Evolutionary conservation across 2,113 vertebrate genomes (phyloP).

Genomic region (Chloropsis hardwickii): DNA sequence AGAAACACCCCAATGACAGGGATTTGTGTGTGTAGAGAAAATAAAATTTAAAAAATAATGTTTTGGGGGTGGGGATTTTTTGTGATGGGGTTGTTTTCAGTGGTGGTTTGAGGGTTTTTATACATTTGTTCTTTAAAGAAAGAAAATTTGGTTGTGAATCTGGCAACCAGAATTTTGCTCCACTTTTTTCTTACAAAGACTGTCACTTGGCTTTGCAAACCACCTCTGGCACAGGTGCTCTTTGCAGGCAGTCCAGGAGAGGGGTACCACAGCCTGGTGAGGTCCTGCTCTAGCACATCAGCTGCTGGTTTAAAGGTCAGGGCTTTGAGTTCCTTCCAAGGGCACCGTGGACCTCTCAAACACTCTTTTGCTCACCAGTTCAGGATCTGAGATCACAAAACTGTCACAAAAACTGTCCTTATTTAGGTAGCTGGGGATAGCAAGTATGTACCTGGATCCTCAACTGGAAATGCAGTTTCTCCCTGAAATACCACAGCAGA

Average conservation of each 20-base stretch:
- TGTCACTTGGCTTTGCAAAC: background rate
- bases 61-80: rapidly evolving
- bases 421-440: background rate
- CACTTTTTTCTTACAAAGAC: background rate
- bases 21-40: background rate
- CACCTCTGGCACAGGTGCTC: rapidly evolving
- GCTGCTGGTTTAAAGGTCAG: background rate
- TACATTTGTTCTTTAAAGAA: background rate
- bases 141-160: background rate
- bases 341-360: background rate
- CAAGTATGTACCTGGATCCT: background rate
- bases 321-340: background rate
- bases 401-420: background rate
- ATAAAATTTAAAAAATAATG: rapidly evolving
- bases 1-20: background rate
- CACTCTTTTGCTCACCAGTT: background rate
- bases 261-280: rapidly evolving
- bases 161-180: background rate
- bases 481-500: background rate
- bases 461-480: background rate
- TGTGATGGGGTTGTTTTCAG: background rate
- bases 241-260: background rate
- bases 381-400: background rate
- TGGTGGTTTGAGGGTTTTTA: background rate
- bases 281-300: background rate